Evolutionary conservation across 2,113 vertebrate genomes (phyloP).

Genomic region (Peromyscus polionotus): DNA sequence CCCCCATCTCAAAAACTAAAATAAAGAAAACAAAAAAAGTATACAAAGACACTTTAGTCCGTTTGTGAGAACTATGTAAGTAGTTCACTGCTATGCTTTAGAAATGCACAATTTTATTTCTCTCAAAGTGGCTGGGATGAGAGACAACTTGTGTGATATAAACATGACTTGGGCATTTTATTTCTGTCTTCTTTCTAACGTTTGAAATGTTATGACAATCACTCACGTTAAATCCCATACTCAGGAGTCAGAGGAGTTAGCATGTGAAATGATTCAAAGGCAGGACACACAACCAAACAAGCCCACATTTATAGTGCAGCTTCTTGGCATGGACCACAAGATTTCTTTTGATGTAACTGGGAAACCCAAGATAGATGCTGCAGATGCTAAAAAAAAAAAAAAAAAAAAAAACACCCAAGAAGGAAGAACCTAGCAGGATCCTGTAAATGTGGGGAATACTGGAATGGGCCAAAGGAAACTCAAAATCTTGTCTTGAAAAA

Average conservation of each 20-base stretch:
- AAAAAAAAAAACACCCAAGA: background rate
- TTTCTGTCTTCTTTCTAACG: background rate
- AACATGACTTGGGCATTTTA: background rate
- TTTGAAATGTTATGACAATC: background rate
- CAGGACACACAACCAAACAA: background rate
- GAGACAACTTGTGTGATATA: background rate
- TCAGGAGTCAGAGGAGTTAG: background rate
- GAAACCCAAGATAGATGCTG: slow-evolving; percentile 13
- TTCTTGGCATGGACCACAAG: background rate
- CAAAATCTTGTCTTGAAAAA: background rate
- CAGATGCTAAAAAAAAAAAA: background rate
- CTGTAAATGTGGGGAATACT: background rate
- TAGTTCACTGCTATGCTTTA: background rate
- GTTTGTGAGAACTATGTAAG: background rate
- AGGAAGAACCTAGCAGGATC: background rate
- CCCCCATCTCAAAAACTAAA: background rate
- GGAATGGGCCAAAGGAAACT: background rate
- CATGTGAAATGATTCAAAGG: background rate
- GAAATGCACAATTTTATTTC: slow-evolving; percentile 19
- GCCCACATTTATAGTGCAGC: background rate
- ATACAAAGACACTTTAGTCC: background rate
- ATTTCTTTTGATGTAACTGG: background rate
- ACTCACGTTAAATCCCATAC: background rate
- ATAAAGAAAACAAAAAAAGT: background rate
- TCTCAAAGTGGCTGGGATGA: slow-evolving; percentile 6